phyloP scores from a whole-genome alignment of 2,113 vertebrate species.

The Pelusios castaneus region DNA sequence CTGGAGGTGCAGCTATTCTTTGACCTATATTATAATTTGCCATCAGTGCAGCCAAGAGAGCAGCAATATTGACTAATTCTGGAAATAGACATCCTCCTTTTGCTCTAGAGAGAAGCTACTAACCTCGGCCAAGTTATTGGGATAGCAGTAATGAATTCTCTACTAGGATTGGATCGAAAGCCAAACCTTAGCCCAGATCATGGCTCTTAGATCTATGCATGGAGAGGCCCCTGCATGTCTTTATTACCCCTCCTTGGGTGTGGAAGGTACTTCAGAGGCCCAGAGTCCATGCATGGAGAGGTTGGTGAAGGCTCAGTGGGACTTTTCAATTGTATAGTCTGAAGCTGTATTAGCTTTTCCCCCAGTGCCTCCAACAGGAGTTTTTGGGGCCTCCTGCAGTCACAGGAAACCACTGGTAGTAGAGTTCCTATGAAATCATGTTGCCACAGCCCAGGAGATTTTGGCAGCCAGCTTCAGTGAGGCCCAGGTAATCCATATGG shows the following conservation, averaged over 20 bases:
- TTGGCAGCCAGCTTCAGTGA: not conserved
- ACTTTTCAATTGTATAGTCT: not conserved
- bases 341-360: not conserved
- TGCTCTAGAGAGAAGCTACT: not conserved
- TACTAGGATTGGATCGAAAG: not conserved
- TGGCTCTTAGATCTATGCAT: not conserved
- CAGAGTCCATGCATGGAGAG: not conserved
- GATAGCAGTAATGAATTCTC: not conserved
- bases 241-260: not conserved
- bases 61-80: not conserved
- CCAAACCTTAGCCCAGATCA: not conserved
- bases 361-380: not conserved
- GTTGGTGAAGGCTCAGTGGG: not conserved
- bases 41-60: not conserved
- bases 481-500: not conserved
- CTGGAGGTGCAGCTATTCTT: not conserved
- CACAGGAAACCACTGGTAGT: not conserved
- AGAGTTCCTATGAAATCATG: not conserved
- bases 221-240: not conserved
- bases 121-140: not conserved
- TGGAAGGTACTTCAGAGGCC: not conserved
- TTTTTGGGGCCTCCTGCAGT: not conserved
- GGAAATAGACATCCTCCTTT: not conserved
- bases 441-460: accelerated
- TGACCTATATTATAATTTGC: not conserved